Base-by-base conservation (phyloP, 2,888 invertebrate genomes). In the Drosophila diplacantha region DNA sequence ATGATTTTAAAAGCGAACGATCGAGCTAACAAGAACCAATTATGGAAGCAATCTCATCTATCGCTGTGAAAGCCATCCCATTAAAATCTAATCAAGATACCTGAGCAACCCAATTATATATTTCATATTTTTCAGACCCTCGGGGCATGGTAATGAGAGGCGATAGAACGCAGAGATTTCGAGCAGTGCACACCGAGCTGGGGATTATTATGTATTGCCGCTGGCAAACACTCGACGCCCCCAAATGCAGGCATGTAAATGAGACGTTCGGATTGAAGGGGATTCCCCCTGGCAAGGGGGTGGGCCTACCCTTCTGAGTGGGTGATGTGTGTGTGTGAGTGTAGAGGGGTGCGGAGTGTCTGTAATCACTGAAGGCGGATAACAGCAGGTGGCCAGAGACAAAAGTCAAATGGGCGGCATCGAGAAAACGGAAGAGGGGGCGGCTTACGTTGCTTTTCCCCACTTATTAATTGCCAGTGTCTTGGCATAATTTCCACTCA, bases 401-500 rank as follows among this genome's bases (percentile, higher is more conserved):
- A 53, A 62, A 65, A 44, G 65, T 52, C 63, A 47, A 46, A 18
- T n/a, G 20, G 50, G 35, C 18, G 37, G 37, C 18, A 18, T 18
- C 9, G 39, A 14, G 12, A 24, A 24, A 22, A 18, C 24, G 14
- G 43, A 31, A n/a, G 32, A 46, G 24, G 24, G 44, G 22, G 26
- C 11, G 56, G 64, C 72, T 62, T 74, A 65, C 75, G 14, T 12
- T 44, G 58, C 58, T 44, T 44, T 74, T 74, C 67, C 79, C 51
- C 62, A 76, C 84, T 79, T 81, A 79, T 79, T 84, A 79, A 79
- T 79, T 79, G 84, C 80, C 83, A 68, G 78, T 80, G 84, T 84
- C 78, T 79, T 79, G 84, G 82, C 84, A 79, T 79, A 79, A 83
- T 79, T 83, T 84, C 59, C 74, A 84, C 80, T 75, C 82, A 83